A percentile compares a stretch with the other conserved stretches of the same genome.
phyloP scores from a whole-genome alignment of 1,140 invertebrate species.

The Sarcophaga bullata region DNA sequence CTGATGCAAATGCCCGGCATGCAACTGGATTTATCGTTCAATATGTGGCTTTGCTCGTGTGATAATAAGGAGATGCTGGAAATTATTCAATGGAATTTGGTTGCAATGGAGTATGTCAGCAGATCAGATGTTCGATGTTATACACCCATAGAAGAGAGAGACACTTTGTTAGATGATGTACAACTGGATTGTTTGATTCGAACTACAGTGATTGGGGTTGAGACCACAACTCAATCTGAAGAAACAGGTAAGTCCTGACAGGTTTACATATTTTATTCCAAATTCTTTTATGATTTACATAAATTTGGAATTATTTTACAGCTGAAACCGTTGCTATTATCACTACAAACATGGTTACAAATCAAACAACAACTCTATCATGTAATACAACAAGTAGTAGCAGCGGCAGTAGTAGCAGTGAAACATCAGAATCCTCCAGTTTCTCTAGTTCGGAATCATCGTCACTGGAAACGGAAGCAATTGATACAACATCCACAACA shows the following conservation, averaged over 20 bases:
- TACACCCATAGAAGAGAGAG: not conserved
- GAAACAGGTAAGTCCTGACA: not conserved
- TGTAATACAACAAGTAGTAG: no score
- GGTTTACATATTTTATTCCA: no score
- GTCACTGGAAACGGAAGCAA: not conserved
- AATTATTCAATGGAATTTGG: conserved; percentile 4
- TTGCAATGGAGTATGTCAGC: not conserved
- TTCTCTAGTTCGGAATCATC: not conserved
- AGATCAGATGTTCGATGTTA: conserved; percentile 16
- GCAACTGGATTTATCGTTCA: not conserved
- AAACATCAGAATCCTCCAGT: not conserved
- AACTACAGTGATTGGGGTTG: not conserved
- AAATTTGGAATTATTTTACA: not conserved
- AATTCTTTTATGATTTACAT: not conserved
- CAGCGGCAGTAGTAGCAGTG: no score
- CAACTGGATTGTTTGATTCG: not conserved
- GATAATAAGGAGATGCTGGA: conserved; percentile 38
- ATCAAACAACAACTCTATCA: not conserved
- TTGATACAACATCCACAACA: not conserved
- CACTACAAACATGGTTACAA: not conserved
- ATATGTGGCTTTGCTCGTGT: conserved; percentile 41
- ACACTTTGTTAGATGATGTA: not conserved
- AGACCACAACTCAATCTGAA: not conserved
- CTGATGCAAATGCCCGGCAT: not conserved
- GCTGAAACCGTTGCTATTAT: no score